Evolutionary conservation across 1,140 invertebrate species (phyloP).

Genomic region (Habropoda laboriosa): DNA sequence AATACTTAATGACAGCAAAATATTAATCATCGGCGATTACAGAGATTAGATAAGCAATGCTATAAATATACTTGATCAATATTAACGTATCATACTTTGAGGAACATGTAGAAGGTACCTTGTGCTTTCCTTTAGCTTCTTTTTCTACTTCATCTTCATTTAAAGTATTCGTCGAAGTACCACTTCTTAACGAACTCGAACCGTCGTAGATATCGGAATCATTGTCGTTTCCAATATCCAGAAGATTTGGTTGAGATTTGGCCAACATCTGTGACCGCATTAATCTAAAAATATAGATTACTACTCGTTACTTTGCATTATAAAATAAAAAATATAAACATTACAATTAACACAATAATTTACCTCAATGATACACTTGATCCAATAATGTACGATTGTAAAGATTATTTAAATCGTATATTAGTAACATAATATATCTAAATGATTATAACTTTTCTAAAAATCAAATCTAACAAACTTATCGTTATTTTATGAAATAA

Average conservation of each 20-base stretch:
- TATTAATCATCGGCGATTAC: background rate
- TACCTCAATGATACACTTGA: background rate
- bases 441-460: no score
- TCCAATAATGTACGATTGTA: background rate
- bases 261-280: slow-evolving; percentile 79
- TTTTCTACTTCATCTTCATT: slow-evolving; percentile 74
- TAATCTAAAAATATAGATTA: slow-evolving; percentile 70
- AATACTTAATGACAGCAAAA: background rate
- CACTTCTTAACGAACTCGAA: slow-evolving; percentile 70
- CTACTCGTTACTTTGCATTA: slow-evolving; percentile 18
- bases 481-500: no score
- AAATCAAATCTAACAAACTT: no score
- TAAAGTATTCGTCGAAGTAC: slow-evolving; percentile 71
- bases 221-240: slow-evolving; percentile 76
- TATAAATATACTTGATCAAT: background rate
- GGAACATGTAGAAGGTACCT: slow-evolving; percentile 56
- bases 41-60: background rate
- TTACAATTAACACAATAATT: background rate
- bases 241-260: slow-evolving; percentile 81
- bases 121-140: slow-evolving; percentile 71
- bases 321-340: background rate
- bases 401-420: no score
- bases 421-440: no score
- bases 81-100: background rate
- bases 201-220: slow-evolving; percentile 76